phyloP scores from a whole-genome alignment of 2,888 invertebrate species.

The Cyclophora albipunctata region DNA sequence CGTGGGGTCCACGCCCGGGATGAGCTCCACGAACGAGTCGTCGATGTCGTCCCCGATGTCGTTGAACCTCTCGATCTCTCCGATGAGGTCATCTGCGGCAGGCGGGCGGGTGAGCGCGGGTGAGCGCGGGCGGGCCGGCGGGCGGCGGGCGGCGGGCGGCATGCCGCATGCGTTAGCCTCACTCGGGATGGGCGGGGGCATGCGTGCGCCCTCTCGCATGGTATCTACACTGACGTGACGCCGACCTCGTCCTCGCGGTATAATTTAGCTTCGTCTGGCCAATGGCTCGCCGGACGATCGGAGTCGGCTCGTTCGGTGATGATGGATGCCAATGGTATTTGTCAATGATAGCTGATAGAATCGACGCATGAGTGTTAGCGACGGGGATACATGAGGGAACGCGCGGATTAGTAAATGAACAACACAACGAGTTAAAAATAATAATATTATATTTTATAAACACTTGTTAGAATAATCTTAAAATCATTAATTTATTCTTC shows the following conservation, averaged over 20 bases:
- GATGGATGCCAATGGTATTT: slow-evolving; percentile 27
- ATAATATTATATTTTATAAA: slow-evolving; percentile 76
- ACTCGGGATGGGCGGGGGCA: slow-evolving; percentile 15
- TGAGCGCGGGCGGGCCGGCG: neutral
- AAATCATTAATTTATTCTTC: slow-evolving; percentile 73
- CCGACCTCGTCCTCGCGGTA: too few relatives aligned
- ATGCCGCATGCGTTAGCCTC: slow-evolving; percentile 35
- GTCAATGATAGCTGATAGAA: slow-evolving; percentile 66
- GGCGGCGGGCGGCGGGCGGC: neutral
- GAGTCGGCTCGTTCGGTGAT: neutral
- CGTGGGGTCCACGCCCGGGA: slow-evolving; percentile 75
- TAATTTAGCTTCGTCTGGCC: neutral
- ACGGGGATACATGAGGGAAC: slow-evolving; percentile 34
- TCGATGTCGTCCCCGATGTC: slow-evolving; percentile 95
- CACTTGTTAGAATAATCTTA: slow-evolving; percentile 76
- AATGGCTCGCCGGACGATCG: slow-evolving; percentile 4
- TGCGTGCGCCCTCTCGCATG: slow-evolving; percentile 7
- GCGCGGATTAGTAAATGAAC: slow-evolving; percentile 67
- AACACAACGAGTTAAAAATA: slow-evolving; percentile 68
- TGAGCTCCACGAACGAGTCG: slow-evolving; percentile 90
- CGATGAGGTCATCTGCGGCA: slow-evolving; percentile 87
- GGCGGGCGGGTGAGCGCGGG: slow-evolving; percentile 34
- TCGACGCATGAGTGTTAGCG: slow-evolving; percentile 39
- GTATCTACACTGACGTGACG: slow-evolving; percentile 31
- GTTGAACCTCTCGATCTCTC: slow-evolving; percentile 93